These are phyloP conservation scores for Eristalis intricaria DNA, from an alignment of 2,888 invertebrate species.

Conservation along the genomic window DNA sequence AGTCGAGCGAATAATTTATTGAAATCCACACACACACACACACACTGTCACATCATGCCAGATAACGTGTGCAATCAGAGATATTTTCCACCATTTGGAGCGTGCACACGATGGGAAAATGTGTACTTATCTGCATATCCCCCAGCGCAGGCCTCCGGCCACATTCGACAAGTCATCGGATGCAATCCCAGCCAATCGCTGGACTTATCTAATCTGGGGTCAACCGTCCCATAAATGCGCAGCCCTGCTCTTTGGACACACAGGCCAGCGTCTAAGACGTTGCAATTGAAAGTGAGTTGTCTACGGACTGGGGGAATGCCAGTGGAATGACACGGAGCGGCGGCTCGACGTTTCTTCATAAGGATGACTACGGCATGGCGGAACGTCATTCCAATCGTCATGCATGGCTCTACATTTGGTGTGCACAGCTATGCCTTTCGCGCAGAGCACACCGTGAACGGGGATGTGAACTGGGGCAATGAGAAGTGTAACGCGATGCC, in stretches of 20 bases:
- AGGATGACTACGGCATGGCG: conserved; percentile 33
- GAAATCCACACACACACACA: not conserved
- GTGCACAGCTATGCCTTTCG: conserved; percentile 44
- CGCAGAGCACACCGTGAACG: conserved; percentile 30
- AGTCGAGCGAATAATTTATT: not conserved
- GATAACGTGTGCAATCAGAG: conserved; percentile 10
- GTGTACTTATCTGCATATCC: too few species aligned
- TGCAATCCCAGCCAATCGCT: not conserved
- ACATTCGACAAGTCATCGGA: not conserved
- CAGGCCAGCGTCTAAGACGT: conserved; percentile 9
- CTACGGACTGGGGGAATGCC: not conserved
- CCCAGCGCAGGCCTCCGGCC: not conserved
- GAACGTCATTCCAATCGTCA: conserved; percentile 48
- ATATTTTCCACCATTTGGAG: conserved; percentile 15
- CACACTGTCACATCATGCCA: conserved; percentile 7
- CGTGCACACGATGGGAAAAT: not conserved
- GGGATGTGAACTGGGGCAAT: conserved; percentile 56
- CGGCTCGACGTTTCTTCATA: conserved; percentile 14
- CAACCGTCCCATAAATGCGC: not conserved
- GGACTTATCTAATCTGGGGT: conserved; percentile 42
- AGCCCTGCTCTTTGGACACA: not conserved
- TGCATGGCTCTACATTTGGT: conserved; percentile 54
- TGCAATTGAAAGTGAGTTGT: conserved; percentile 56
- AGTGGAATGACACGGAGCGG: conserved; percentile 22
- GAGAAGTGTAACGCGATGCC: conserved; percentile 54